phyloP scores from a whole-genome alignment of 1,140 invertebrate genomes.

The Coenobita brevimanus region DNA sequence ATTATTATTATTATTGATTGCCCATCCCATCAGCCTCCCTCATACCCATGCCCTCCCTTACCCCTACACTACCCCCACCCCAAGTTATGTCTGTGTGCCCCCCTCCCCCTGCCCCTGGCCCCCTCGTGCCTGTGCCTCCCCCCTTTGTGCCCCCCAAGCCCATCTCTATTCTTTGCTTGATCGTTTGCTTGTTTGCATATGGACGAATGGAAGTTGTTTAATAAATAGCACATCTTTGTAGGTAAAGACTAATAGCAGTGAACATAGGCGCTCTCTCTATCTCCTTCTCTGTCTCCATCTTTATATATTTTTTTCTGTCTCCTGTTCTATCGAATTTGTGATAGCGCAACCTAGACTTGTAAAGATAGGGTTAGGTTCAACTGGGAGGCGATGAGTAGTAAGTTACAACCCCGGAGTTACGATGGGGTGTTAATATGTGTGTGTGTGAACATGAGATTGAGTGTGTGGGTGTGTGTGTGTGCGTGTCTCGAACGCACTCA shows the following conservation, averaged over 20 bases:
- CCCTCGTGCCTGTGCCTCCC: too few species aligned
- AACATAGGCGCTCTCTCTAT: conserved; percentile 48
- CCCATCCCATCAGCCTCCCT: conserved; percentile 35
- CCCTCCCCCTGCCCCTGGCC: neutral
- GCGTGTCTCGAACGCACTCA: conserved; percentile 14
- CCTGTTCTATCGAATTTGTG: conserved; percentile 62
- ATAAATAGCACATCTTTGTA: conserved; percentile 58
- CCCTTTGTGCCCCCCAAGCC: neutral
- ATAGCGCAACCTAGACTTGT: conserved; percentile 65
- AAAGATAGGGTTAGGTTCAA: conserved; percentile 62
- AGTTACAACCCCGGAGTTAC: conserved; percentile 20
- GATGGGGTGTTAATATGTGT: conserved; percentile 42
- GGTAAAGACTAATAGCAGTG: conserved; percentile 51
- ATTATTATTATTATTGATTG: conserved; percentile 59
- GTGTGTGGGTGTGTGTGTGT: too few species aligned
- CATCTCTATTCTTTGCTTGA: conserved; percentile 23
- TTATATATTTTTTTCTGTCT: too few species aligned
- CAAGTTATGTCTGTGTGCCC: too few species aligned
- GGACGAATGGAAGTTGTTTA: conserved; percentile 62
- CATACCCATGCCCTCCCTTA: too few species aligned
- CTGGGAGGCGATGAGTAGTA: conserved; percentile 49
- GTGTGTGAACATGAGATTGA: too few species aligned
- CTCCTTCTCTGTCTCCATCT: neutral
- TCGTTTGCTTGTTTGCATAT: conserved; percentile 60
- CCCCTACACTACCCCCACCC: neutral